A percentile compares a stretch with the other conserved stretches of the same genome.
These are phyloP conservation scores for Meleagris gallopavo DNA, from an alignment of 2,113 vertebrate species.

Conservation along the genomic window DNA sequence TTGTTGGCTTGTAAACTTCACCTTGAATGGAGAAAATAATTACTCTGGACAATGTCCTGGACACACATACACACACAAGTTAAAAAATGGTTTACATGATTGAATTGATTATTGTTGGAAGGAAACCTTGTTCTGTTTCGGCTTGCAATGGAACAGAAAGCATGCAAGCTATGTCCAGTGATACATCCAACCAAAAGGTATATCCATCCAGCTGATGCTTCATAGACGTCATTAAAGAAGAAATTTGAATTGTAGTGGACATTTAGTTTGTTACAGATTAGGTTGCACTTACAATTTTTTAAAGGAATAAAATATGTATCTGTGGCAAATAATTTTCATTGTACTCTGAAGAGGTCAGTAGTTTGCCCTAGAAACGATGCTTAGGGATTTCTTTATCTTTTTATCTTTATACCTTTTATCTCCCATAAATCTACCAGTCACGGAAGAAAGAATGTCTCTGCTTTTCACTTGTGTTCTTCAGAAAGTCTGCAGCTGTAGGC, in stretches of 20 bases:
- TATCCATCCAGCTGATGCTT: background rate
- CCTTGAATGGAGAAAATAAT: slow-evolving; percentile 7
- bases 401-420: background rate
- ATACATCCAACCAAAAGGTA: background rate
- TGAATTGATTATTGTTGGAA: background rate
- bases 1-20: slow-evolving; percentile 18
- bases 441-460: background rate
- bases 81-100: background rate
- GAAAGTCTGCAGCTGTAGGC: background rate
- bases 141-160: background rate
- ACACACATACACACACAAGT: background rate
- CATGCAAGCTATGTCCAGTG: background rate
- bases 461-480: background rate
- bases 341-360: background rate
- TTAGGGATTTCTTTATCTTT: background rate
- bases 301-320: background rate
- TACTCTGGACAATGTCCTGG: background rate
- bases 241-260: background rate
- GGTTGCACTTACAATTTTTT: background rate
- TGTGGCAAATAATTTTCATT: background rate
- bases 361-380: background rate
- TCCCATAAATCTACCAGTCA: background rate
- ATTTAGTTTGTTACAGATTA: background rate
- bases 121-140: background rate
- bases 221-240: background rate